These are phyloP conservation scores for Caenorhabditis zanzibari DNA, from an alignment of 2,888 invertebrate genomes.

Conservation along the genomic window DNA sequence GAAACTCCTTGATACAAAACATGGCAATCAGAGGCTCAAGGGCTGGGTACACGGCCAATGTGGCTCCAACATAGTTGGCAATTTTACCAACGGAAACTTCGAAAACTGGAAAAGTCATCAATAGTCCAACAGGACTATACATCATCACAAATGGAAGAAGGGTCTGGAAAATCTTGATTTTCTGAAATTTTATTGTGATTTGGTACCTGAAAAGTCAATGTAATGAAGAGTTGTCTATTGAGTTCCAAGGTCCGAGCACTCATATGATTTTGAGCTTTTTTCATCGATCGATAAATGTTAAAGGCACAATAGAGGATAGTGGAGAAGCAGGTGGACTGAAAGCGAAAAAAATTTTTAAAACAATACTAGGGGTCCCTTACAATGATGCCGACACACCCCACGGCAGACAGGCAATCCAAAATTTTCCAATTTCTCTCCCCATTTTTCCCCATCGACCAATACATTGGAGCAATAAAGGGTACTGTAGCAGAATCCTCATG, in stretches of 20 bases:
- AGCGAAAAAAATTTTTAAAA: neutral
- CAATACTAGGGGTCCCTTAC: neutral
- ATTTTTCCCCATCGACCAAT: conserved; percentile 28
- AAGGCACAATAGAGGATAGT: conserved; percentile 38
- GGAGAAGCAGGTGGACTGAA: conserved; percentile 38
- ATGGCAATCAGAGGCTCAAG: conserved; percentile 38
- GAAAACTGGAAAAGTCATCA: conserved; percentile 38
- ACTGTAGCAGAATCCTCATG: conserved; percentile 27
- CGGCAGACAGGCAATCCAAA: conserved; percentile 13
- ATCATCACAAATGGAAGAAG: conserved; percentile 43
- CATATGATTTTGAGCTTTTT: conserved; percentile 27
- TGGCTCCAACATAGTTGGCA: conserved; percentile 43
- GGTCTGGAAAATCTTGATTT: conserved; percentile 17
- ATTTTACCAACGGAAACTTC: conserved; percentile 31
- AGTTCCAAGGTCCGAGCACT: conserved; percentile 35
- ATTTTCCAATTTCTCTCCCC: conserved; percentile 35
- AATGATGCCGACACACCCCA: conserved; percentile 42
- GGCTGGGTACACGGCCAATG: conserved; percentile 31
- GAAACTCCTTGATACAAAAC: conserved; percentile 48
- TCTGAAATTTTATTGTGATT: neutral
- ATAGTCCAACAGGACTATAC: conserved; percentile 47
- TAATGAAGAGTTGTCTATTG: conserved; percentile 38
- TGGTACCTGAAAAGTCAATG: conserved; percentile 34
- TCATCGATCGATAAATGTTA: conserved; percentile 31
- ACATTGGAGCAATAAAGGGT: conserved; percentile 42